phyloP scores from a whole-genome alignment of 2,888 invertebrate species.

The Drosophila pegasa region DNA sequence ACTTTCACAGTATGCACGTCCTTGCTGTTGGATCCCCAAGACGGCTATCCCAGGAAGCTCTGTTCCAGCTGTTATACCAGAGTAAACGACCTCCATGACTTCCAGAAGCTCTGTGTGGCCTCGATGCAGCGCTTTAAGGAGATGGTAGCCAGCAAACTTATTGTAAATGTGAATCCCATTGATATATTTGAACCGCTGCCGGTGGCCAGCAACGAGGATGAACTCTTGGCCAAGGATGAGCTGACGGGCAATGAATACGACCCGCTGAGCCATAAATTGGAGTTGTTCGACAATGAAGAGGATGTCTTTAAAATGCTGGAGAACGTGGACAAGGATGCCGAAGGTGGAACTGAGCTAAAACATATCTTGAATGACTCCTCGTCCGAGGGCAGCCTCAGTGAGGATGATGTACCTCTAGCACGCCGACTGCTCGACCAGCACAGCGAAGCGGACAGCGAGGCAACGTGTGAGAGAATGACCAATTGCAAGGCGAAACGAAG shows the following conservation, averaged over 20 bases:
- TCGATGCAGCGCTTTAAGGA: slow-evolving; percentile 73
- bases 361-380: slow-evolving; percentile 23
- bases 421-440: slow-evolving; percentile 42
- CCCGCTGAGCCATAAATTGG: slow-evolving; percentile 76
- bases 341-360: slow-evolving; percentile 41
- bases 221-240: slow-evolving; percentile 55
- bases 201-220: slow-evolving; percentile 28
- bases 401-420: slow-evolving; percentile 76
- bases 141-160: slow-evolving; percentile 53
- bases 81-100: slow-evolving; percentile 76
- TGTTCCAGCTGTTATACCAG: slow-evolving; percentile 71
- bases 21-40: slow-evolving; percentile 70
- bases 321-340: slow-evolving; percentile 71
- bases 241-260: slow-evolving; percentile 62
- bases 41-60: slow-evolving; percentile 79
- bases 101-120: slow-evolving; percentile 71
- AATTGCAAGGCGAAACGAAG: slow-evolving; percentile 39
- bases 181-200: slow-evolving; percentile 65
- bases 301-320: slow-evolving; percentile 82
- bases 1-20: slow-evolving; percentile 76
- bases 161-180: slow-evolving; percentile 25
- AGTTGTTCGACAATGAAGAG: slow-evolving; percentile 79
- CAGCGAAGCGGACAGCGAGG: slow-evolving; percentile 7
- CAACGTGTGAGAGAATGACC: not conserved
- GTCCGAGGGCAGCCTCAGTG: slow-evolving; percentile 46